Evolutionary conservation across 2,888 invertebrate genomes (phyloP).

Genomic region (Acanthosepion esculentum): DNA sequence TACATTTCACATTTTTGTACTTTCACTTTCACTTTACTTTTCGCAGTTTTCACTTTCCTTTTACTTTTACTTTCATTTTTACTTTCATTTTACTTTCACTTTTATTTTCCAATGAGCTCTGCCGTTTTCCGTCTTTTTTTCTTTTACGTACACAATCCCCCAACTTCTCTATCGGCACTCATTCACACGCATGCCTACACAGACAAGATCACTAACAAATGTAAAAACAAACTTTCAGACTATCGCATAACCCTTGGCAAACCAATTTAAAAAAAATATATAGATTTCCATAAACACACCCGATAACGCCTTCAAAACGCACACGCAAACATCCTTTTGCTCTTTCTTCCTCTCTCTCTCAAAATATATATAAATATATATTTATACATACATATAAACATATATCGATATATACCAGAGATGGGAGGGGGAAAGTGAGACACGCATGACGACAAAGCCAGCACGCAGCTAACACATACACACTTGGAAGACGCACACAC

Average conservation of each 20-base stretch:
- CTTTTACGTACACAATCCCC: too few relatives aligned
- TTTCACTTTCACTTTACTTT: too few relatives aligned
- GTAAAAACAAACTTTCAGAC: not conserved
- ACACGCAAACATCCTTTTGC: not conserved
- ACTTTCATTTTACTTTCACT: too few relatives aligned
- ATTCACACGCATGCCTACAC: not conserved
- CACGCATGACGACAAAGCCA: not conserved
- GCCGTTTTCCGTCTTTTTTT: too few relatives aligned
- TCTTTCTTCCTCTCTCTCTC: not conserved
- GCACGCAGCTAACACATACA: not conserved
- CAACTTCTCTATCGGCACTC: not conserved
- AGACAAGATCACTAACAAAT: not conserved
- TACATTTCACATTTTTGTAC: too few relatives aligned
- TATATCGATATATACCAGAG: not conserved
- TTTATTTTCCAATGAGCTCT: too few relatives aligned
- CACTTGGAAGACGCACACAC: not conserved
- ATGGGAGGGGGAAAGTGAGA: not conserved
- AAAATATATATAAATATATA: not conserved
- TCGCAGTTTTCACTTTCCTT: too few relatives aligned
- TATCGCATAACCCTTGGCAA: not conserved
- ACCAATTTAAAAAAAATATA: not conserved
- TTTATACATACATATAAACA: not conserved
- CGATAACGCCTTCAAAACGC: not conserved
- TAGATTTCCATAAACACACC: not conserved
- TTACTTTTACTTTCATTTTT: too few relatives aligned